phyloP scores from a whole-genome alignment of 1,140 invertebrate species.

The Mamestra configurata region DNA sequence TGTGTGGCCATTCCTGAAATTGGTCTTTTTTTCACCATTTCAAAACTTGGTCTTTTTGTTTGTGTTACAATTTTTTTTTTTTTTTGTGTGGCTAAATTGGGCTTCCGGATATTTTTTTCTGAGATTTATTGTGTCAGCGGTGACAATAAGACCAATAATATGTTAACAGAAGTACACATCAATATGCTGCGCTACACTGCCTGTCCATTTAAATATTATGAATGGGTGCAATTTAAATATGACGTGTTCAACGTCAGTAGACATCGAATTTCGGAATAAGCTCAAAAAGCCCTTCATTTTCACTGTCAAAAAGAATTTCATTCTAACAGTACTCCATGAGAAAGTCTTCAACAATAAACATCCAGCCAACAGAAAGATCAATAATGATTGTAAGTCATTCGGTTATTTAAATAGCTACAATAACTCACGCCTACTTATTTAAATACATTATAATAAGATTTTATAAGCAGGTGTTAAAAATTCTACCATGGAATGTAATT shows the following conservation, averaged over 20 bases:
- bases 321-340: background rate
- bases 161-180: no score
- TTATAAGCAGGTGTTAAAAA: constrained; percentile 16
- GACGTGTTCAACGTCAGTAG: background rate
- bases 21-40: no score
- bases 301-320: constrained; percentile 17
- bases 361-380: background rate
- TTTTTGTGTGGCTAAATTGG: no score
- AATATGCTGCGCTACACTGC: background rate
- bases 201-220: background rate
- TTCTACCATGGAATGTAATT: background rate
- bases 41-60: no score
- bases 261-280: background rate
- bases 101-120: background rate
- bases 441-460: constrained; percentile 13
- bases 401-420: constrained; percentile 11
- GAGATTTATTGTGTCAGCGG: background rate
- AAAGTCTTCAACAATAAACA: background rate
- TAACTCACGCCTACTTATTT: constrained; percentile 28
- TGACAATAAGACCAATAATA: background rate
- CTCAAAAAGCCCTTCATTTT: background rate
- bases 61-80: no score
- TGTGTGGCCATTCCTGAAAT: no score
- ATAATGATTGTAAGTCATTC: constrained; percentile 26
- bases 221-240: constrained; percentile 14